Evolutionary conservation across 2,888 invertebrate genomes (phyloP), one percentile per base, ranked within the genome.

Genomic region (Hyles lineata): DNA sequence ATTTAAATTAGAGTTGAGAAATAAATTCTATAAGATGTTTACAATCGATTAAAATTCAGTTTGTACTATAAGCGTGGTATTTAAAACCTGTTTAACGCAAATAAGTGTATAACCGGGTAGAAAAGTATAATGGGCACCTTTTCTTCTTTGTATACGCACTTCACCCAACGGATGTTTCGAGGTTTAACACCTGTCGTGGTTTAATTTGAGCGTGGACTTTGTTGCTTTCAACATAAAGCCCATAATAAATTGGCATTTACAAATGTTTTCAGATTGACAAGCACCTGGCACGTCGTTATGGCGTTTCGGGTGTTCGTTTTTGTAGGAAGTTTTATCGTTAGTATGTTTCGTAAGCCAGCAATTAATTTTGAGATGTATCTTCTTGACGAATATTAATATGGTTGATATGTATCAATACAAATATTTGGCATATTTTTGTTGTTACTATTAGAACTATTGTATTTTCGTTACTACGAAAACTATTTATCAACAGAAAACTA

Each of bases 91-190:
- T 72, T 58, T 63, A 60, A 58, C n/a, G 43, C 70, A 58, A 62
- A 23, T 50, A 3, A 62, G 55, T 35, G 19, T 32, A 52, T 19
- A 25, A 70, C 60, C 85, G 85, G 87, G 85, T 86, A 85, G 25
- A 72, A 63, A 25, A 19, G 23, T 63, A 32, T 23, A 62, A 32
- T 55, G 32, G 35, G 58, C 70, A 75, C 72, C 71, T 72, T 73
- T 63, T 67, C 55, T 29, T 19, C 29, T 67, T 67, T 67, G 43
- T 50, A 67, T 67, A 67, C 23, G 50, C 70, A 58, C 71, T 78
- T 81, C 88, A 89, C 85, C 89, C 89, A 89, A 83, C 85, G 79
- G 71, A 70, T 71, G 73, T 75, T 74, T 74, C 70, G 77, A 50
- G 76, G 80, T 73, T 75, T 70, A 72, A 82, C 88, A 87, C 86